These are phyloP conservation scores for Baccha elongata DNA, from an alignment of 2,888 invertebrate genomes.

Conservation along the genomic window DNA sequence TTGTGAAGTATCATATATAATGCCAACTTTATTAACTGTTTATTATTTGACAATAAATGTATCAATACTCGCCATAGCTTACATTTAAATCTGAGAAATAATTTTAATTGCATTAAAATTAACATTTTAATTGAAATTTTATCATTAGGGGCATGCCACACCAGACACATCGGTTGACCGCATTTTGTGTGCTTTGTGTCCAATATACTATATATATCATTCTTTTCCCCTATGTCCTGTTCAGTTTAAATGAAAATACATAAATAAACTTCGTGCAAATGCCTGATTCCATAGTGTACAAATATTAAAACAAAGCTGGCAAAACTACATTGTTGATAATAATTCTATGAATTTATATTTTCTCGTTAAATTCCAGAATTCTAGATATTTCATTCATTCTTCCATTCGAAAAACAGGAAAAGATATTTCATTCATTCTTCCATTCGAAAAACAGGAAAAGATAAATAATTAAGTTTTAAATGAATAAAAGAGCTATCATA, in stretches of 20 bases:
- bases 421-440: too few relatives aligned
- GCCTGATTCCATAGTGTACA: neutral
- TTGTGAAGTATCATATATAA: too few relatives aligned
- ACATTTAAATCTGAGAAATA: constrained; percentile 53
- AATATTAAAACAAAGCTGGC: constrained; percentile 44
- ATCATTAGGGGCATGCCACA: constrained; percentile 65
- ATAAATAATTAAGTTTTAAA: too few relatives aligned
- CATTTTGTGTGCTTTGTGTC: constrained; percentile 15
- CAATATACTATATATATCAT: neutral
- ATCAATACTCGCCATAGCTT: neutral
- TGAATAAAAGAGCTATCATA: too few relatives aligned
- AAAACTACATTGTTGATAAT: constrained; percentile 8
- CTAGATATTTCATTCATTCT: constrained; percentile 12
- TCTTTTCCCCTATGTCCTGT: neutral
- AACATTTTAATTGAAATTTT: constrained; percentile 79
- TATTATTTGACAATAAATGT: constrained; percentile 23
- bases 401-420: neutral
- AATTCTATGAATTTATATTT: constrained; percentile 45
- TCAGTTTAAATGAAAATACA: constrained; percentile 2
- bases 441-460: too few relatives aligned
- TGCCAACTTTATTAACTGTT: constrained; percentile 12
- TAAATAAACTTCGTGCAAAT: neutral
- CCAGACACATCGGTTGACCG: constrained; percentile 34
- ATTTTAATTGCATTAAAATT: constrained; percentile 68
- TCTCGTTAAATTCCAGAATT: constrained; percentile 5